These are phyloP conservation scores for Drosophila histrio DNA, from an alignment of 2,888 invertebrate species.

Conservation along the genomic window DNA sequence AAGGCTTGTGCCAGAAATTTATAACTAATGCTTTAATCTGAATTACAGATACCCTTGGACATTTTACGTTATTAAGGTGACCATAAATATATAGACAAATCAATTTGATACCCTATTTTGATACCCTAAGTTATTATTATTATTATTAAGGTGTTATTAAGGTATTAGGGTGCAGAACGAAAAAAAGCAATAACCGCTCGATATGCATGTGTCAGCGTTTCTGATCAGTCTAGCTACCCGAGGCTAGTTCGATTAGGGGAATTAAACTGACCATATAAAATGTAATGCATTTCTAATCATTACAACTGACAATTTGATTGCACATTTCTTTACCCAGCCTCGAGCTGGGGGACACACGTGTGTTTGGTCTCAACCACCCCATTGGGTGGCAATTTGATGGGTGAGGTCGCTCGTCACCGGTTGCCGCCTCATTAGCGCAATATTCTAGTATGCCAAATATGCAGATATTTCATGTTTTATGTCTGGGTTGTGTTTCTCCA, in stretches of 20 bases:
- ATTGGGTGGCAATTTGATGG: slow-evolving; percentile 30
- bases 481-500: slow-evolving; percentile 12
- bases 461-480: slow-evolving; percentile 37
- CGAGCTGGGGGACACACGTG: slow-evolving; percentile 1
- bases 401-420: slow-evolving; percentile 51
- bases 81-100: neutral
- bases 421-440: slow-evolving; percentile 64
- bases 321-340: slow-evolving; percentile 41
- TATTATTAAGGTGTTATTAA: too few species aligned
- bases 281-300: neutral
- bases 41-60: too few species aligned
- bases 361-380: slow-evolving; percentile 26
- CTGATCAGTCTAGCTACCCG: neutral
- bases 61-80: too few species aligned
- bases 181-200: neutral
- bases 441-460: slow-evolving; percentile 44
- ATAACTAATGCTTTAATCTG: neutral
- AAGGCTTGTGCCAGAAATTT: neutral
- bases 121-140: too few species aligned
- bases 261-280: slow-evolving; percentile 6
- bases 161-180: slow-evolving; percentile 32
- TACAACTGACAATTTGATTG: slow-evolving; percentile 6
- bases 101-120: too few species aligned
- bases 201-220: too few species aligned
- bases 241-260: neutral